These are phyloP conservation scores for Phaethon lepturus DNA, from an alignment of 2,113 vertebrate species.

Conservation along the genomic window DNA sequence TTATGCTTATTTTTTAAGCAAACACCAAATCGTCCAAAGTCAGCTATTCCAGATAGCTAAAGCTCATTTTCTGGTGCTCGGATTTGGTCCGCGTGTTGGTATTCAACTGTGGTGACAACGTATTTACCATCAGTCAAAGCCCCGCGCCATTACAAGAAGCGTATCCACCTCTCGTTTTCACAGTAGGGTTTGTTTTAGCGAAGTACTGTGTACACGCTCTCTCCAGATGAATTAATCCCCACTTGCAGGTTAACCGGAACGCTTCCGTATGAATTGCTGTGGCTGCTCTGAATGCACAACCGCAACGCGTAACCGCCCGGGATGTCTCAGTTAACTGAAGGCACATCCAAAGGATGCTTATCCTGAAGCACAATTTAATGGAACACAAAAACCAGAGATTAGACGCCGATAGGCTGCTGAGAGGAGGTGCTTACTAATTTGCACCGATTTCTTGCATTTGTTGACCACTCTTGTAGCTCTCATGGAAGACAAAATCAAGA, in stretches of 20 bases:
- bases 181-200: not conserved
- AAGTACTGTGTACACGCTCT: not conserved
- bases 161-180: not conserved
- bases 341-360: not conserved
- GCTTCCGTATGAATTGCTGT: not conserved
- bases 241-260: not conserved
- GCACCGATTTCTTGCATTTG: not conserved
- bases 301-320: not conserved
- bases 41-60: not conserved
- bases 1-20: not conserved
- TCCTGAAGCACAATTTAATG: not conserved
- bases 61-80: not conserved
- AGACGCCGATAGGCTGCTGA: not conserved
- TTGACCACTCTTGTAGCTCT: not conserved
- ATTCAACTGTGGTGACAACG: not conserved
- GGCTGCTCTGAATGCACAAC: not conserved
- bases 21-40: not conserved
- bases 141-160: not conserved
- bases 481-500: not conserved
- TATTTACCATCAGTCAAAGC: not conserved
- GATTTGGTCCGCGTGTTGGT: not conserved
- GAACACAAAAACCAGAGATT: not conserved
- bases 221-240: not conserved
- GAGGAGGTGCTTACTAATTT: not conserved
- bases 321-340: not conserved